Evolutionary conservation across 2,113 vertebrate species (phyloP).

Genomic region (Carassius auratus): DNA sequence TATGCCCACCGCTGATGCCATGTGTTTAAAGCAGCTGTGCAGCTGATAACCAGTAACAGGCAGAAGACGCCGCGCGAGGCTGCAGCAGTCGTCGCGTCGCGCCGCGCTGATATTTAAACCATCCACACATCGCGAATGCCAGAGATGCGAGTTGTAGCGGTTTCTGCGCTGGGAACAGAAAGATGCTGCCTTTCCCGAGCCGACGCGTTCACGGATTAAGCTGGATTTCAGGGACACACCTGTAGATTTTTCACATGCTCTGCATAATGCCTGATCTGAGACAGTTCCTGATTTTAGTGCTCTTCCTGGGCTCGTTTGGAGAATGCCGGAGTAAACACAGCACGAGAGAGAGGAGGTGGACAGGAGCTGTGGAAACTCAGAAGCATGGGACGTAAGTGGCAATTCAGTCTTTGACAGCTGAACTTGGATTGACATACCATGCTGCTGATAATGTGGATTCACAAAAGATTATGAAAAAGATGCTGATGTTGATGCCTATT

Average conservation of each 20-base stretch:
- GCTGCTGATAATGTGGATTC: not conserved
- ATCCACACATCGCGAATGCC: slow-evolving; percentile 34
- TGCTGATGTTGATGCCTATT: not conserved
- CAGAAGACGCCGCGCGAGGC: slow-evolving; percentile 25
- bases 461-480: not conserved
- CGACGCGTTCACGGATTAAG: slow-evolving; percentile 53
- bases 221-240: slow-evolving; percentile 71
- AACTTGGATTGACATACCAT: not conserved
- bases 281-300: slow-evolving; percentile 78
- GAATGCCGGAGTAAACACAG: slow-evolving; percentile 79
- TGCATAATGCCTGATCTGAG: slow-evolving; percentile 82
- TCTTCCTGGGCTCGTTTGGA: slow-evolving; percentile 79
- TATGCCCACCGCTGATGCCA: slow-evolving; percentile 5
- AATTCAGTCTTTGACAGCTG: not conserved
- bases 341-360: slow-evolving; percentile 83
- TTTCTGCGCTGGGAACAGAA: not conserved
- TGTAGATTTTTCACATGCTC: slow-evolving; percentile 55
- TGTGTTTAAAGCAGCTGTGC: slow-evolving; percentile 47
- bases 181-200: slow-evolving; percentile 69
- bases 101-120: slow-evolving; percentile 47
- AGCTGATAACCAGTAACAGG: slow-evolving; percentile 56
- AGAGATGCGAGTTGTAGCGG: not conserved
- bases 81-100: slow-evolving; percentile 29
- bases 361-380: slow-evolving; percentile 75
- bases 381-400: slow-evolving; percentile 82